Conservation (phyloP, 2,888 invertebrate species). For the Ormia ochracea region DNA sequence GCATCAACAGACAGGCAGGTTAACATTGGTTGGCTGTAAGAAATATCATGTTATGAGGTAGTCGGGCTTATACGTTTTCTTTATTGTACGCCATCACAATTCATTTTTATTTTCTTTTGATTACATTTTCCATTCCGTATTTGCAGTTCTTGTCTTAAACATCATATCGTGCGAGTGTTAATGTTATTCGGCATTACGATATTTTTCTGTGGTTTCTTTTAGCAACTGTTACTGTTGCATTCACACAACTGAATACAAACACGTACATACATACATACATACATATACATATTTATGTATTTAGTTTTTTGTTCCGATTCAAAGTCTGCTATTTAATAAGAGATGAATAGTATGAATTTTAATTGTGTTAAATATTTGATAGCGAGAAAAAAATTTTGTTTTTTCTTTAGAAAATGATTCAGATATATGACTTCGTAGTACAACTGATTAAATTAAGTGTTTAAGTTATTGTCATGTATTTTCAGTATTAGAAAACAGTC, state of each 20-base stretch:
- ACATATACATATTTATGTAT: no score
- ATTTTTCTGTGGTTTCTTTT: neutral
- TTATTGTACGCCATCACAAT: slow-evolving; percentile 44
- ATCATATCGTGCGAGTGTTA: neutral
- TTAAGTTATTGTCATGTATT: no score
- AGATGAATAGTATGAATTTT: no score
- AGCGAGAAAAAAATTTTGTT: no score
- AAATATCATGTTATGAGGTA: slow-evolving; percentile 1
- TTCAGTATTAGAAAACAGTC: no score
- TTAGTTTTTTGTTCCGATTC: no score
- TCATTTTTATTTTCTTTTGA: neutral
- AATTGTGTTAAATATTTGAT: no score
- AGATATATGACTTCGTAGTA: no score
- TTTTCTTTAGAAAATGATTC: no score
- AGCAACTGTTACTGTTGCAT: neutral
- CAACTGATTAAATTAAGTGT: no score
- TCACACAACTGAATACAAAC: neutral
- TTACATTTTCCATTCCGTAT: slow-evolving; percentile 43
- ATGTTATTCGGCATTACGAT: slow-evolving; percentile 17
- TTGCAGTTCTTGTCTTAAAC: slow-evolving; percentile 1
- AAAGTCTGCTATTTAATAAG: no score
- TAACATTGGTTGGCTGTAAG: slow-evolving; percentile 38
- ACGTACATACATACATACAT: no score
- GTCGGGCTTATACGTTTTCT: slow-evolving; percentile 13
- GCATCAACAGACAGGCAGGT: slow-evolving; percentile 45